Evolutionary conservation across 2,113 vertebrate genomes (phyloP), one percentile per base, ranked within the genome.

Genomic region (Paratilapia polleni): DNA sequence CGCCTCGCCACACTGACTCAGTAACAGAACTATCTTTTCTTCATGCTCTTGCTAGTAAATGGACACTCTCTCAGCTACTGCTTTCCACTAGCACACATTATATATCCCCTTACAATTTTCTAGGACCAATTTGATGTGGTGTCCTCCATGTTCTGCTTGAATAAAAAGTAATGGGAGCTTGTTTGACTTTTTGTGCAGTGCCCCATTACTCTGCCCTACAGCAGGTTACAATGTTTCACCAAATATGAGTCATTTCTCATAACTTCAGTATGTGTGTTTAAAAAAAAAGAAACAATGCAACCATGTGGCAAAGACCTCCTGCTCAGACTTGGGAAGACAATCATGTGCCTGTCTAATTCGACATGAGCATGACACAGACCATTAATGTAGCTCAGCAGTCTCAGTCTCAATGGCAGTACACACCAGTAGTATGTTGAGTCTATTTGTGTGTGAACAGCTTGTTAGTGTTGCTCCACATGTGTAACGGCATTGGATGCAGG

Each of bases 1-100:
- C 91, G 87, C 91, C 91, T 93, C 81, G 68, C 91, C 93, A 94
- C 92, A 92, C 93, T 85, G 92, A 91, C 90, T 93, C 91, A 89
- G 86, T 87, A 93, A 93, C 87, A 91, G 83, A 92, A 87, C 89
- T 93, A 89, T 92, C 92, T 91, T 90, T 78, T 85, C 84, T 87
- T 91, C 93, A 90, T 87, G 86, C 79, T 87, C 80, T 43, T n/a
- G 68, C 87, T 85, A 56, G 77, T 90, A 94, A 93, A 94, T 88
- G 85, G 91, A 92, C 85, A 89, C 90, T 85, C 90, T 90, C 73
- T 70, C 84, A 41, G 73, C 77, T 80, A 78, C 87, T 82, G 88
- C 91, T 84, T 75, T 91, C 89, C 84, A 82, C 82, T 57, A 66
- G 82, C 83, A 82, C 63, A 85, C 82, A 86, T 93, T 83, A 78